Base-by-base conservation (phyloP, 37 sponge, comb jelly and placozoan species). In the Geodia barretti region DNA sequence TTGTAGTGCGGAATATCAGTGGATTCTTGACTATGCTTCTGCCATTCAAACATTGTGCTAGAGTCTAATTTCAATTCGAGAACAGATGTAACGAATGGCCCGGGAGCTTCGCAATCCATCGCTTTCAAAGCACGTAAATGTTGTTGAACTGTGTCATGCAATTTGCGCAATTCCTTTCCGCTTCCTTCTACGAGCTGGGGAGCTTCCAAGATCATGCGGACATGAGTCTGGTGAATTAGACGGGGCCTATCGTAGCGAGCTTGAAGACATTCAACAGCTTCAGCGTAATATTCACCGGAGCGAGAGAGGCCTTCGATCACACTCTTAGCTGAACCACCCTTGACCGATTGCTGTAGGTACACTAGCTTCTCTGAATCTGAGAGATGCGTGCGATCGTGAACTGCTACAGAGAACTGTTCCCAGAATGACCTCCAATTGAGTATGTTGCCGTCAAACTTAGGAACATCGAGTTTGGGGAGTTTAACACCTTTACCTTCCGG, bases 391-490 rank as follows among this genome's bases (percentile, higher is more conserved):
- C 76, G 60, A 35, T 75, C 76, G 41, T 75, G 76, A 30, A 75
- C 38, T 19, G 76, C 23, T 19, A 60, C 20, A 29, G 33, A 25
- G 33, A 75, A 75, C 30, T 75, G 76, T 23, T 75, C 76, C 76
- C 62, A 75, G 59, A 75, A 75, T 60, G 29, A 59, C 34, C 62
- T 75, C 62, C 76, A 75, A 60, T 75, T 54, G 33, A 75, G 41
- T 19, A 78, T 34, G 25, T 78, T 30, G 24, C 78, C 78, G 64
- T 78, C 78, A 64, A 78, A 78, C n/a, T 61, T n/a, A n/a, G 78
- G 78, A 14, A 78, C 67, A 37, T 65, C 67, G 8, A 64, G 24
- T 37, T 65, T 63, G 39, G 78, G 78, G 40, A 78, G 78, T 35
- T 78, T 78, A 26, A 73, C 42, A 24, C 73, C 73, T 73, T 37